Conservation (phyloP, 2,888 invertebrate genomes). For the Pachydiplax longipennis region DNA sequence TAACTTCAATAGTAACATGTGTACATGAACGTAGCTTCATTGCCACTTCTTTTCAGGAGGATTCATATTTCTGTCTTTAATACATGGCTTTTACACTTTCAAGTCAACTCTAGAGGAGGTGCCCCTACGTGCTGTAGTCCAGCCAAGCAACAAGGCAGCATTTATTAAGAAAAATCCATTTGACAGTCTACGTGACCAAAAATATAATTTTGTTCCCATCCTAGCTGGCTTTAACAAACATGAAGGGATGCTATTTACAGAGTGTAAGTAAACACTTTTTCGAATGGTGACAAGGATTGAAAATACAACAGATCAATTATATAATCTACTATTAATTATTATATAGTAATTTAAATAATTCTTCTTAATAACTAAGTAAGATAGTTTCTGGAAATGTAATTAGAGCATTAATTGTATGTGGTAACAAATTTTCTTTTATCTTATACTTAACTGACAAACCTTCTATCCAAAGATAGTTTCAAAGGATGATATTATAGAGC, state of each 20-base stretch:
- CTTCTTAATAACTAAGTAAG: not conserved
- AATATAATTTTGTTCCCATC: slow-evolving; percentile 1
- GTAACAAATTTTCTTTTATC: not conserved
- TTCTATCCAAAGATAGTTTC: not conserved
- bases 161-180: not conserved
- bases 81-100: not conserved
- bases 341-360: no score
- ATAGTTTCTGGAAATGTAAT: not conserved
- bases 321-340: no score
- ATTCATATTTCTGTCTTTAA: not conserved
- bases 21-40: no score
- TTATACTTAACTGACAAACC: no score
- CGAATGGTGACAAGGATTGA: no score
- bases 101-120: not conserved
- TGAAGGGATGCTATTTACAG: slow-evolving; percentile 14
- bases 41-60: no score
- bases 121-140: not conserved
- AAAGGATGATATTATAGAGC: no score
- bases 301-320: no score
- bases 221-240: slow-evolving; percentile 37
- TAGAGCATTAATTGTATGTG: no score
- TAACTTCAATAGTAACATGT: no score
- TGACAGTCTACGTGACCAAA: not conserved
- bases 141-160: not conserved
- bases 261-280: not conserved